Conservation (phyloP, 2,113 vertebrate genomes). For the Lamprotornis superbus region DNA sequence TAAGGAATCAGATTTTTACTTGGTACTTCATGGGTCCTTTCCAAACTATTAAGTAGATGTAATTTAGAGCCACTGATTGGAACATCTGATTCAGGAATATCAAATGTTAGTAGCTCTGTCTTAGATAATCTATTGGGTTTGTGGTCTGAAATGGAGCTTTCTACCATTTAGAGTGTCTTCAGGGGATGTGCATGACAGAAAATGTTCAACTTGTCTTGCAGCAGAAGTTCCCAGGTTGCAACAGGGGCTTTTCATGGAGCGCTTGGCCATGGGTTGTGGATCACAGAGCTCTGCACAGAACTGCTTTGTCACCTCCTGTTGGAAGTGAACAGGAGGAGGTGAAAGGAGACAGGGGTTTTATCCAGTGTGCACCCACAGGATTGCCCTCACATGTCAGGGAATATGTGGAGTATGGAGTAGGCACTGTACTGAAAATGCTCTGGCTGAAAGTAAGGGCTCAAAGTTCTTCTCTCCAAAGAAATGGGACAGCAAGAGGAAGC, state of each 20-base stretch:
- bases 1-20: conserved; percentile 58
- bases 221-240: neutral
- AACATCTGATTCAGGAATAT: conserved; percentile 19
- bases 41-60: conserved; percentile 45
- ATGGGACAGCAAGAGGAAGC: neutral
- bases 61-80: conserved; percentile 13
- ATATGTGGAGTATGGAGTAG: neutral
- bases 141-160: neutral
- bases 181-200: neutral
- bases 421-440: no score
- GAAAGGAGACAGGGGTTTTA: neutral
- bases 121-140: neutral
- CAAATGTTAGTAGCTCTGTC: neutral
- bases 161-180: neutral
- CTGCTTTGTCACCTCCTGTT: neutral
- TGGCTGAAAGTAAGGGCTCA: neutral
- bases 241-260: neutral
- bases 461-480: neutral
- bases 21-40: conserved; percentile 31
- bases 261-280: accelerated
- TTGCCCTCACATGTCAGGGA: neutral
- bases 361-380: neutral
- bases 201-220: neutral
- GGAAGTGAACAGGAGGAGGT: neutral
- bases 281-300: neutral